Evolutionary conservation across 2,797 vertebrate species (phyloP).

Genomic region (Rhabdophis nuchalis): DNA sequence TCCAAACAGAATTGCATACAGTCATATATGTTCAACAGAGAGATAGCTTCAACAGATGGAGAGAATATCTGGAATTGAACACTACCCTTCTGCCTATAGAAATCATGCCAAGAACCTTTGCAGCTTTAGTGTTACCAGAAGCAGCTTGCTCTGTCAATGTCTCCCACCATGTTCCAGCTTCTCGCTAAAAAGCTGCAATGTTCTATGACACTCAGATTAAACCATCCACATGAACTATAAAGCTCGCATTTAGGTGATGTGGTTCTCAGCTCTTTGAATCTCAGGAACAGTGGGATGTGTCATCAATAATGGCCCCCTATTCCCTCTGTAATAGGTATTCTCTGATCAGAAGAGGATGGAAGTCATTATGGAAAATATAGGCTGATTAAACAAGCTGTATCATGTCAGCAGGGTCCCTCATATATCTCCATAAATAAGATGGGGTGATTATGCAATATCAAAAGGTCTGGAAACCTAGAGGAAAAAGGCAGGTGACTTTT

Average conservation of each 20-base stretch:
- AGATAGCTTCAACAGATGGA: background rate
- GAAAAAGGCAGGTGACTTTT: background rate
- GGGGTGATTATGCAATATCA: background rate
- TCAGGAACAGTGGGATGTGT: background rate
- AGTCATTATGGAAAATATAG: background rate
- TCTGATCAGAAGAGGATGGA: background rate
- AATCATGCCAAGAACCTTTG: conserved; percentile 15
- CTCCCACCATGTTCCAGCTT: background rate
- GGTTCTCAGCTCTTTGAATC: background rate
- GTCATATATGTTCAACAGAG: background rate
- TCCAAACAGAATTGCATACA: background rate
- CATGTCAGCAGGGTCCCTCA: background rate
- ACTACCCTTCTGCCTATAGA: conserved; percentile 5
- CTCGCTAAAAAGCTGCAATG: background rate
- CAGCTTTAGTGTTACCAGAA: background rate
- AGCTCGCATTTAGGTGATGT: background rate
- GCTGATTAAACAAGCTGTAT: background rate
- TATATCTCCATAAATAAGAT: background rate
- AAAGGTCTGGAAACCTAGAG: background rate
- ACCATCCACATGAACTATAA: background rate
- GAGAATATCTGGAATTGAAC: background rate
- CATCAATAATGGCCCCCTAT: background rate
- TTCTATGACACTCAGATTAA: background rate
- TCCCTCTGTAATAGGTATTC: background rate
- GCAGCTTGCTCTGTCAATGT: conserved; percentile 9